These are phyloP conservation scores for Trochalopteron elliotii DNA, from an alignment of 2,113 vertebrate genomes.

Conservation along the genomic window DNA sequence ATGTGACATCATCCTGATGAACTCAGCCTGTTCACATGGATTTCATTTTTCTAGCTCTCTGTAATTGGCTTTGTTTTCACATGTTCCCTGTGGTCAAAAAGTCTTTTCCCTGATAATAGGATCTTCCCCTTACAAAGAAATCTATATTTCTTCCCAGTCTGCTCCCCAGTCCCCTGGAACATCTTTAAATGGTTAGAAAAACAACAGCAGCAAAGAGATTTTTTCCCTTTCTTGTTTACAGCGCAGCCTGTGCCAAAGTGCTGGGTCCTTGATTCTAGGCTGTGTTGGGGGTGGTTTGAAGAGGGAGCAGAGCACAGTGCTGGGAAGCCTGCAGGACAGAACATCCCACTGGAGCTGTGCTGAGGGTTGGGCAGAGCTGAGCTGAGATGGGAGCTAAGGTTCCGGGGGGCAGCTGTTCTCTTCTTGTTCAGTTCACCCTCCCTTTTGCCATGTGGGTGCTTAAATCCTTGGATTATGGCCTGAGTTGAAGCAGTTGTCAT, in stretches of 20 bases:
- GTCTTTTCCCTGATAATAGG: not conserved
- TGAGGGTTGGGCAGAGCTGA: not conserved
- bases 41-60: not conserved
- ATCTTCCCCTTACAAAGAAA: not conserved
- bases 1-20: rapidly evolving
- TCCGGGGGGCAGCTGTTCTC: rapidly evolving
- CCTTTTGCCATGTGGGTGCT: not conserved
- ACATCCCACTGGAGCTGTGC: not conserved
- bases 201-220: not conserved
- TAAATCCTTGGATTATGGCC: not conserved
- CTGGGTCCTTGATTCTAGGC: not conserved
- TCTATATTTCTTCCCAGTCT: not conserved
- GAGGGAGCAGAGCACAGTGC: not conserved
- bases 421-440: not conserved
- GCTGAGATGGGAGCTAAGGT: not conserved
- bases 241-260: not conserved
- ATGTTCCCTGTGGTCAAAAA: not conserved
- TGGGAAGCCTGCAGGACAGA: not conserved
- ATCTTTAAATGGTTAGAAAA: not conserved
- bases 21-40: not conserved
- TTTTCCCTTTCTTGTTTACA: not conserved
- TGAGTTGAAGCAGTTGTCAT: rapidly evolving
- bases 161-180: not conserved
- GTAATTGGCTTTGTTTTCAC: not conserved
- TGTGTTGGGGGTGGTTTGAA: not conserved